These are phyloP conservation scores for Phylloscopus trochiloides DNA, from an alignment of 2,113 vertebrate genomes.

Conservation along the genomic window DNA sequence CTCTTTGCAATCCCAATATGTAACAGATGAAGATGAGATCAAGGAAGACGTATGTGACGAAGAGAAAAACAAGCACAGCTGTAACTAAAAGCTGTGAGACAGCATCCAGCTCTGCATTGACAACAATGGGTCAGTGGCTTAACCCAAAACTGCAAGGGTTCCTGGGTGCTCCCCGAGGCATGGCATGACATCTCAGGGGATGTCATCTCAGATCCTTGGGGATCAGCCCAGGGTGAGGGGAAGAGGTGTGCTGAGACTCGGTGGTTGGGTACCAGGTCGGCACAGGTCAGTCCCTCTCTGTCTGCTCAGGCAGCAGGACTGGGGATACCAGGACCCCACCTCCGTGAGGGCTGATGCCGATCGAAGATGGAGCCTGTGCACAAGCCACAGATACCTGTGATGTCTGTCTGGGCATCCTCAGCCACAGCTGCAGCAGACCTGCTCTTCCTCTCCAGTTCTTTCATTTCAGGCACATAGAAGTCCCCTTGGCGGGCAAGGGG, in stretches of 20 bases:
- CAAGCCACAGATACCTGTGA: slow-evolving; percentile 76
- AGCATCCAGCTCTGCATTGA: neutral
- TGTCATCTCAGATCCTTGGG: neutral
- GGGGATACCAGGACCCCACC: neutral
- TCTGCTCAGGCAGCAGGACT: neutral
- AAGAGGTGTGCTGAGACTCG: neutral
- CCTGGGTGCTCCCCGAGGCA: rapidly evolving
- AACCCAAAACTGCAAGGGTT: neutral
- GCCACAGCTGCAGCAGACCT: slow-evolving; percentile 78
- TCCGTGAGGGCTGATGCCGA: neutral
- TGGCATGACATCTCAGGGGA: neutral
- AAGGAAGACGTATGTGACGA: slow-evolving; percentile 50
- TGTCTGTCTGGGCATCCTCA: slow-evolving; percentile 78
- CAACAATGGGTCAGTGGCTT: neutral
- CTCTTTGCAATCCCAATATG: slow-evolving; percentile 30
- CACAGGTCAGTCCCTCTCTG: neutral
- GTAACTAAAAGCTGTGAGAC: slow-evolving; percentile 15
- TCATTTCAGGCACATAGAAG: slow-evolving; percentile 93
- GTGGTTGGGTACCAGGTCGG: neutral
- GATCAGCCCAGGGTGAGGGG: neutral
- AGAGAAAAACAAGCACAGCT: slow-evolving; percentile 62
- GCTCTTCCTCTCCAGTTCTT: slow-evolving; percentile 78
- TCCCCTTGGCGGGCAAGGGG: slow-evolving; percentile 90
- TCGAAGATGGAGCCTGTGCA: rapidly evolving
- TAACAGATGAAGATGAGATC: slow-evolving; percentile 55